These are phyloP conservation scores for Danionella cerebrum DNA, from an alignment of 2,113 vertebrate genomes.

Conservation along the genomic window DNA sequence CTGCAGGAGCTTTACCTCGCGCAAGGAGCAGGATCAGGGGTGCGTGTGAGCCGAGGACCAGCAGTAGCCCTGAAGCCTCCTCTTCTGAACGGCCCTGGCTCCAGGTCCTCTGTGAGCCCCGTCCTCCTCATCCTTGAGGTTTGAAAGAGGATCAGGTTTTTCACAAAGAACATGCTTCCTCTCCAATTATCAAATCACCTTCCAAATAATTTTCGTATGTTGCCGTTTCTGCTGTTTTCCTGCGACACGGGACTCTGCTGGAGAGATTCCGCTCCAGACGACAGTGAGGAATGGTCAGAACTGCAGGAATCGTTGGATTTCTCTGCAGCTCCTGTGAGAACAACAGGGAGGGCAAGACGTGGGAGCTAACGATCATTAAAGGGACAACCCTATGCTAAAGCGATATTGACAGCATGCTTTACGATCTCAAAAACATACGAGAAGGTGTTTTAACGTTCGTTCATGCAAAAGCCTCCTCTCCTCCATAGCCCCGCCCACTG, in stretches of 20 bases:
- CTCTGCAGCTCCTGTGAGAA: conserved; percentile 70
- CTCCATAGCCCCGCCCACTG: too few relatives aligned
- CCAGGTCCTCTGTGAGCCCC: conserved; percentile 75
- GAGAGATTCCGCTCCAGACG: conserved; percentile 68
- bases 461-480: too few relatives aligned
- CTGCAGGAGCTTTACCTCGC: conserved; percentile 50
- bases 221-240: conserved; percentile 84
- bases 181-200: conserved; percentile 71
- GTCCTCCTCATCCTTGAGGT: conserved; percentile 80
- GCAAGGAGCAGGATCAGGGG: conserved; percentile 67
- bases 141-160: too few relatives aligned
- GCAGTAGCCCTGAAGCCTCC: conserved; percentile 94
- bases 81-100: conserved; percentile 78
- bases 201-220: conserved; percentile 93
- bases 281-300: conserved; percentile 69
- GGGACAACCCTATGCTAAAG: too few relatives aligned
- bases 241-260: conserved; percentile 75
- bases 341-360: too few relatives aligned
- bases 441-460: too few relatives aligned
- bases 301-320: conserved; percentile 57
- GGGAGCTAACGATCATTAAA: too few relatives aligned
- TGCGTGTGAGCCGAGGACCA: conserved; percentile 81
- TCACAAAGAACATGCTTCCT: not conserved
- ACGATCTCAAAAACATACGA: too few relatives aligned
- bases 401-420: too few relatives aligned